These are phyloP conservation scores for Myotis findleyi DNA, from an alignment of 2,797 vertebrate genomes.

Conservation along the genomic window DNA sequence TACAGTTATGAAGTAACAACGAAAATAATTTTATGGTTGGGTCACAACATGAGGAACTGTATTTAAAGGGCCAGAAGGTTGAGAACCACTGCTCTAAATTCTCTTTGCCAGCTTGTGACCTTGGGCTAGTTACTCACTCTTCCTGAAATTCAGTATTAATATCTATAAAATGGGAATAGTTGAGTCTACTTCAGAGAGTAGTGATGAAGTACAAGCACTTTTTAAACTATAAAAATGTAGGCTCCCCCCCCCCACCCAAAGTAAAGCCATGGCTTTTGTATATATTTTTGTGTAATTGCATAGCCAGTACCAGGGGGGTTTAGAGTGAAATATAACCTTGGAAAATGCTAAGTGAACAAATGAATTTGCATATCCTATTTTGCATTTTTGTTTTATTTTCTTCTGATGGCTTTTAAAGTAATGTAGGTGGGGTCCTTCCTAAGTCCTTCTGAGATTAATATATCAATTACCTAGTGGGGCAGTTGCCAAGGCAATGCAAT, in stretches of 20 bases:
- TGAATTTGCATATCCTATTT: slow-evolving; percentile 3
- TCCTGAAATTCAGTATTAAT: background rate
- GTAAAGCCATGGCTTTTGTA: background rate
- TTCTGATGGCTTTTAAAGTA: slow-evolving; percentile 44
- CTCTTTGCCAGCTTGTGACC: background rate
- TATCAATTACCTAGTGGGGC: slow-evolving; percentile 7
- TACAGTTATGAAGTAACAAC: too few relatives aligned
- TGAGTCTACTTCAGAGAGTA: background rate
- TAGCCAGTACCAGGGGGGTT: background rate
- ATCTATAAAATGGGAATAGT: background rate
- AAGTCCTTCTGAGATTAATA: slow-evolving; percentile 48
- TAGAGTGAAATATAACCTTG: background rate
- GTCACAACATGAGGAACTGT: too few relatives aligned
- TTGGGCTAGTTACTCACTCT: background rate
- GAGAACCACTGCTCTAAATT: background rate
- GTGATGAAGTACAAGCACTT: background rate
- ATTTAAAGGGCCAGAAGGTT: too few relatives aligned
- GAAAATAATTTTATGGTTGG: too few relatives aligned
- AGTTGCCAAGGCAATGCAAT: slow-evolving; percentile 36
- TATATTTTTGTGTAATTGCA: background rate
- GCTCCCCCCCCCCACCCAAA: fast-evolving
- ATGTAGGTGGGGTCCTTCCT: background rate
- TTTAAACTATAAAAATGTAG: background rate
- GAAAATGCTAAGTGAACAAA: slow-evolving; percentile 2
- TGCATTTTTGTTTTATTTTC: slow-evolving; percentile 50